These are phyloP conservation scores for Lasioglossum malachurum DNA, from an alignment of 2,888 invertebrate species.

Conservation along the genomic window DNA sequence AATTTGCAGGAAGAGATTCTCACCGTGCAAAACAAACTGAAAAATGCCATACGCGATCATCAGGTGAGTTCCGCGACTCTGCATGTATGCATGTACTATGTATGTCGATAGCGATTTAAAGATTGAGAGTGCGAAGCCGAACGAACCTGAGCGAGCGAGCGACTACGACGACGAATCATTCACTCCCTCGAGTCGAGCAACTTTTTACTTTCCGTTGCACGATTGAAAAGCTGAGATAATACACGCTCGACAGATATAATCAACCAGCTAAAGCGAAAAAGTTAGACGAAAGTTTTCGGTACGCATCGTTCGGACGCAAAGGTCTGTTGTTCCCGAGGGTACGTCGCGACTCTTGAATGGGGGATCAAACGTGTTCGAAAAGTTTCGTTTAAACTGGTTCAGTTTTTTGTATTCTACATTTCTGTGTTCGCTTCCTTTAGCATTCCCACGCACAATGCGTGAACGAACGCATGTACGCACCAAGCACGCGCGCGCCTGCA, in stretches of 20 bases:
- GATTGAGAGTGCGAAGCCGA: constrained; percentile 60
- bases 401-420: background rate
- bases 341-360: background rate
- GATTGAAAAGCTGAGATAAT: constrained; percentile 35
- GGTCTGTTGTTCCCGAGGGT: constrained; percentile 1
- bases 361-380: background rate
- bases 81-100: constrained; percentile 53
- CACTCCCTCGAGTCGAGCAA: background rate
- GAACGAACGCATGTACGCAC: constrained; percentile 51
- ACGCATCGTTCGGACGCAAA: background rate
- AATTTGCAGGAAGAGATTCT: constrained; percentile 88
- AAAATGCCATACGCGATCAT: constrained; percentile 88
- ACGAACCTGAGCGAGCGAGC: constrained; percentile 38
- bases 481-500: constrained; percentile 55
- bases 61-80: constrained; percentile 85
- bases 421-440: constrained; percentile 21
- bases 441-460: constrained; percentile 58
- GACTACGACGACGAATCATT: constrained; percentile 34
- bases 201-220: constrained; percentile 18
- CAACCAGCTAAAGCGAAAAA: constrained; percentile 24
- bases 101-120: constrained; percentile 67
- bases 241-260: constrained; percentile 32
- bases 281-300: constrained; percentile 26
- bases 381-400: constrained; percentile 15
- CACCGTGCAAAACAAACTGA: constrained; percentile 87